Conservation (phyloP, 2,113 vertebrate species). For the Hemiscyllium ocellatum region DNA sequence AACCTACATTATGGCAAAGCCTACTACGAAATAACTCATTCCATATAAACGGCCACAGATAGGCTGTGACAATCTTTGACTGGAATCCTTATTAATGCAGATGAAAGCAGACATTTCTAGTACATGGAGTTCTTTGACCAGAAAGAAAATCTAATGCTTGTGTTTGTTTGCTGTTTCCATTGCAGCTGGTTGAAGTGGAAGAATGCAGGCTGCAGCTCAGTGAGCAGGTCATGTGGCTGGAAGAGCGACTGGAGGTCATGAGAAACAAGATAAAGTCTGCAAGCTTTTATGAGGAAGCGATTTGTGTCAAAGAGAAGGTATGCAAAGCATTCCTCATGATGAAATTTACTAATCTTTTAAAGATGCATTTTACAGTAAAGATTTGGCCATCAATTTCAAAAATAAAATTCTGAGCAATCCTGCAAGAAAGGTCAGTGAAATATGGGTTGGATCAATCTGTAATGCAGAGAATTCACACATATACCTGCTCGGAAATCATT, state of each 20-base stretch:
- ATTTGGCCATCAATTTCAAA: not conserved
- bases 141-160: not conserved
- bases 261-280: constrained; percentile 22
- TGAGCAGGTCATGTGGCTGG: not conserved
- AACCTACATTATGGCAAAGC: not conserved
- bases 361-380: not conserved
- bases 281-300: constrained; percentile 37
- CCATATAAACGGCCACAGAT: not conserved
- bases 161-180: constrained; percentile 38
- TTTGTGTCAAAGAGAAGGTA: not conserved
- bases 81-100: not conserved
- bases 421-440: not conserved
- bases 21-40: not conserved
- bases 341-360: not conserved
- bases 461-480: not conserved
- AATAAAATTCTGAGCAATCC: not conserved
- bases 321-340: not conserved
- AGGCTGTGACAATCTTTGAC: not conserved
- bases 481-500: not conserved
- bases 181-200: constrained; percentile 18
- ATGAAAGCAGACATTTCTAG: not conserved
- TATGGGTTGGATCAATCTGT: not conserved
- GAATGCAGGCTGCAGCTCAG: not conserved
- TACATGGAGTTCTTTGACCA: not conserved
- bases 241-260: constrained; percentile 23